Evolutionary conservation across 2,113 vertebrate species (phyloP).

Genomic region (Stigmatopora argus): DNA sequence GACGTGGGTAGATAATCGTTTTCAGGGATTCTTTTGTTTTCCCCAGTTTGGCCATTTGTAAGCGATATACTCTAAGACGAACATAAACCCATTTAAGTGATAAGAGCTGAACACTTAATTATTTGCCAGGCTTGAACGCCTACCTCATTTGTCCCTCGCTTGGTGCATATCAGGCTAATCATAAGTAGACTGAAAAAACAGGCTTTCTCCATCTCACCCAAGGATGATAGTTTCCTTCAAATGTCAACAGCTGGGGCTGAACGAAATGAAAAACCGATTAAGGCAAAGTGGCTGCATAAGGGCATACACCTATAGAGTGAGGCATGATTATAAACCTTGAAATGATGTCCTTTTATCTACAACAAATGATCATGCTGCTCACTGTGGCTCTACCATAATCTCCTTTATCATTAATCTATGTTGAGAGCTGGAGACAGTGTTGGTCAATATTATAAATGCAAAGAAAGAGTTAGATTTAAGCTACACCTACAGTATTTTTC

Average conservation of each 20-base stretch:
- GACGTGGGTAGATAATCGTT: not conserved
- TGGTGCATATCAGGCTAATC: constrained; percentile 21
- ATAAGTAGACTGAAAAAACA: constrained; percentile 15
- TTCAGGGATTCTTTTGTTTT: not conserved
- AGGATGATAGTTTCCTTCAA: constrained; percentile 34
- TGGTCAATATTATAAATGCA: not conserved
- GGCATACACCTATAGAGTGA: constrained; percentile 10
- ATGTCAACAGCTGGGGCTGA: constrained; percentile 19
- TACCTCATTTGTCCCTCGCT: constrained; percentile 1
- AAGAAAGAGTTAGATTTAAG: not conserved
- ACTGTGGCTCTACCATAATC: not conserved
- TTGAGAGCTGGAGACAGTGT: constrained; percentile 6
- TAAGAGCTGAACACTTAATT: constrained; percentile 15
- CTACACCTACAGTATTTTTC: not conserved
- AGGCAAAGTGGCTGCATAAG: constrained; percentile 18
- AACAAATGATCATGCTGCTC: constrained; percentile 1
- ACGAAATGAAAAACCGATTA: constrained; percentile 7
- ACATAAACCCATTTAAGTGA: not conserved
- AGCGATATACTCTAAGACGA: not conserved
- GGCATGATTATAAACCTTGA: constrained; percentile 24
- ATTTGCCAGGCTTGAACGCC: constrained; percentile 13
- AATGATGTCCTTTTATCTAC: constrained; percentile 33
- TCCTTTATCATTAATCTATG: constrained; percentile 18
- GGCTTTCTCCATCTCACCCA: constrained; percentile 32
- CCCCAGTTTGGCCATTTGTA: not conserved